phyloP scores from a whole-genome alignment of 2,797 vertebrate genomes.

The Smutsia temminckii region DNA sequence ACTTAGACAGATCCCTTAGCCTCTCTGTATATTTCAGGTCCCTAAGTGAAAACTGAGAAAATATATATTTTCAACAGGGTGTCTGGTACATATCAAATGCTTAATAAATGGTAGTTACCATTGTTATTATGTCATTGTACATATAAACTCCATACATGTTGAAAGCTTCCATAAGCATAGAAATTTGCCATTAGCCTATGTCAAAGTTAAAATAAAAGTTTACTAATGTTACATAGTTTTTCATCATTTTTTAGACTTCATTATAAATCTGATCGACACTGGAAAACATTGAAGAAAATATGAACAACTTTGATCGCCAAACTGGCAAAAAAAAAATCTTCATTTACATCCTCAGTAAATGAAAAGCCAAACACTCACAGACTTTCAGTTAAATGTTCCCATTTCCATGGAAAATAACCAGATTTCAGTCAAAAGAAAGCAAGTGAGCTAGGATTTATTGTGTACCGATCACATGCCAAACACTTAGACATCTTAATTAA shows the following conservation, averaged over 20 bases:
- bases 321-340: background rate
- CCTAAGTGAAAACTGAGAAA: background rate
- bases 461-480: background rate
- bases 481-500: background rate
- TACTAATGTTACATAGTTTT: background rate
- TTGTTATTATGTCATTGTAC: background rate
- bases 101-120: background rate
- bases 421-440: background rate
- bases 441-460: background rate
- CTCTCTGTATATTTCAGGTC: background rate
- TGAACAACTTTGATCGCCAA: background rate
- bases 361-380: background rate
- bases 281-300: constrained; percentile 13
- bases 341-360: background rate
- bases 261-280: background rate
- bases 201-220: constrained; percentile 4
- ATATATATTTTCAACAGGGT: background rate
- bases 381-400: background rate
- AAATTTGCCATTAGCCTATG: background rate
- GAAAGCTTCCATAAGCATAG: background rate
- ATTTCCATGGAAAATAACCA: background rate
- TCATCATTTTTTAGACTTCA: background rate
- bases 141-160: background rate
- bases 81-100: background rate
- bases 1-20: background rate